phyloP scores from a whole-genome alignment of 37 sponge, comb jelly and placozoan species.

The Halichondria panicea region DNA sequence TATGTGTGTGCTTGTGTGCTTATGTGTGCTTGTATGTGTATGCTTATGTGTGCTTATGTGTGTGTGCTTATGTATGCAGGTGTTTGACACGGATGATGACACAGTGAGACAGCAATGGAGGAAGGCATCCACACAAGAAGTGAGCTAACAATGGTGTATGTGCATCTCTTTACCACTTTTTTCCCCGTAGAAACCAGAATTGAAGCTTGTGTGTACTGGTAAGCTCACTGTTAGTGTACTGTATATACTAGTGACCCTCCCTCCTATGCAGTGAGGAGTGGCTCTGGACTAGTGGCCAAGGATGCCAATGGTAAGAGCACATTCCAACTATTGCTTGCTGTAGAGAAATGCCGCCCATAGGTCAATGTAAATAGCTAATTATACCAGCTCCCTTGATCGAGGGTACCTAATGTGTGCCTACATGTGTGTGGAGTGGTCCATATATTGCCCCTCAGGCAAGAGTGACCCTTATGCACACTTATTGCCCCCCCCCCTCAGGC shows the following conservation, averaged over 20 bases:
- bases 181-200: conserved; percentile 14
- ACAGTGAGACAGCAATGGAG: neutral
- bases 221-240: neutral
- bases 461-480: too few relatives aligned
- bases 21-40: too few relatives aligned
- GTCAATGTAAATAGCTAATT: neutral
- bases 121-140: neutral
- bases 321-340: neutral
- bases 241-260: neutral
- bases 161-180: neutral
- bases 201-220: conserved; percentile 12
- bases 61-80: too few relatives aligned
- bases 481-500: too few relatives aligned
- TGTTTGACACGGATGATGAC: too few relatives aligned
- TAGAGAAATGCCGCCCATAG: neutral
- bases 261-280: conserved; percentile 30
- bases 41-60: too few relatives aligned
- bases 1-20: conserved; percentile 2
- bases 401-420: too few relatives aligned
- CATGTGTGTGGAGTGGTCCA: too few relatives aligned
- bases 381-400: too few relatives aligned
- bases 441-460: too few relatives aligned
- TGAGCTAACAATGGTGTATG: neutral
- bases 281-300: conserved; percentile 20
- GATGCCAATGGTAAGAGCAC: conserved; percentile 46